Evolutionary conservation across 2,888 invertebrate genomes (phyloP).

Genomic region (Rapana venosa): DNA sequence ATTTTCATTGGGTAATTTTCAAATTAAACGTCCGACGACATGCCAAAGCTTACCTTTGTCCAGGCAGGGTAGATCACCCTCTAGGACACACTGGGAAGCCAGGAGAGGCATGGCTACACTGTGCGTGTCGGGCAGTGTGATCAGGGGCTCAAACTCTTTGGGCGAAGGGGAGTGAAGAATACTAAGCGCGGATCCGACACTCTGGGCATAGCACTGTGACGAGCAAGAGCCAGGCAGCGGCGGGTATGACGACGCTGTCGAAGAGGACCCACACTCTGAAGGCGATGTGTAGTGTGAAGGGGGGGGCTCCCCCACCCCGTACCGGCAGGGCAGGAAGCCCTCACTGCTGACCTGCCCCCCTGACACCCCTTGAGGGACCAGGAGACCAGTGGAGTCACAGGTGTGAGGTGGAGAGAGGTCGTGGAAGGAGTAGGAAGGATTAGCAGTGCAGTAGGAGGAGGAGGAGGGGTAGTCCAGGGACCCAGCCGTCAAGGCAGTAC

Average conservation of each 20-base stretch:
- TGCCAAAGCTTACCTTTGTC: neutral
- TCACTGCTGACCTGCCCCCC: neutral
- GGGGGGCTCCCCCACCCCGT: neutral
- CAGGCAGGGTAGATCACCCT: neutral
- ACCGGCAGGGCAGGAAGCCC: neutral
- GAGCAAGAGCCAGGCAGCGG: neutral
- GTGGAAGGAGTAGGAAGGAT: neutral
- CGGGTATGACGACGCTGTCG: neutral
- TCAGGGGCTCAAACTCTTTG: neutral
- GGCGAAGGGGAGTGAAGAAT: neutral
- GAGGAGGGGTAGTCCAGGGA: neutral
- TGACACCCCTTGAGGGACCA: neutral
- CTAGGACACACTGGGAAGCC: neutral
- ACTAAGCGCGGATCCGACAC: neutral
- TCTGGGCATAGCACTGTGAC: neutral
- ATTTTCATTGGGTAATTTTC: too few species aligned
- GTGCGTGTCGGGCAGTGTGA: neutral
- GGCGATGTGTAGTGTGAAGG: neutral
- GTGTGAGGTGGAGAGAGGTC: neutral
- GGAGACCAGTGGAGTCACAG: neutral
- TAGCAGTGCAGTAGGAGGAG: neutral
- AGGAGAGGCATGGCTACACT: neutral
- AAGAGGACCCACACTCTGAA: neutral
- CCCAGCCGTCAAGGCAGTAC: neutral
- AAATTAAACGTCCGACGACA: too few species aligned